Percentiles rank a stretch among this genome's conserved stretches.
These are phyloP conservation scores for Hystrix cristata DNA, from an alignment of 2,113 vertebrate genomes.

Conservation along the genomic window DNA sequence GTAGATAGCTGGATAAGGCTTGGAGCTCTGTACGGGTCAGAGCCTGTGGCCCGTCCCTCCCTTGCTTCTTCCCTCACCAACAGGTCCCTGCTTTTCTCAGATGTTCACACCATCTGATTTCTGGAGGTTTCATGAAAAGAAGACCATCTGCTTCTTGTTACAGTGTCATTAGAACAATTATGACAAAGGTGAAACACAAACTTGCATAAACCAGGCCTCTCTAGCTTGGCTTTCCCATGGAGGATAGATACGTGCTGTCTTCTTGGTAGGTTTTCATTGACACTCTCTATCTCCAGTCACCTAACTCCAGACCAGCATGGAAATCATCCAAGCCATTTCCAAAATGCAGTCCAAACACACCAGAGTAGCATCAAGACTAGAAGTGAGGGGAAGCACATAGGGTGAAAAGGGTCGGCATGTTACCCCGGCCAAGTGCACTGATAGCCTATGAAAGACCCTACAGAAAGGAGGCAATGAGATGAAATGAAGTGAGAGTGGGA, in stretches of 20 bases:
- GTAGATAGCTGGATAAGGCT: neutral
- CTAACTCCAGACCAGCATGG: neutral
- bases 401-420: no score
- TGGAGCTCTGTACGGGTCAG: neutral
- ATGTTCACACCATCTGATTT: slow-evolving; percentile 74
- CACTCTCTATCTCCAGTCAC: neutral
- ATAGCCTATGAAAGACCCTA: neutral
- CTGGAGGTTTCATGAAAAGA: slow-evolving; percentile 44
- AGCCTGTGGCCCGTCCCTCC: neutral
- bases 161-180: slow-evolving; percentile 78
- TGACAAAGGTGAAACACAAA: slow-evolving; percentile 58
- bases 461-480: neutral
- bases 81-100: slow-evolving; percentile 48
- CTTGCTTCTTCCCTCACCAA: neutral
- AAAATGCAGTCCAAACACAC: neutral
- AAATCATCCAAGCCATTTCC: neutral
- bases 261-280: neutral
- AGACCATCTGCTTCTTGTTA: slow-evolving; percentile 80
- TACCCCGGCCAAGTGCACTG: no score
- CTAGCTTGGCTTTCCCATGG: neutral
- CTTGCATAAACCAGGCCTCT: neutral
- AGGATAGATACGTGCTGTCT: neutral
- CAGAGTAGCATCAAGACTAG: neutral
- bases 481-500: neutral
- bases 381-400: neutral